Base-by-base conservation (phyloP, 2,888 invertebrate genomes). In the Ptilodon capucinus region DNA sequence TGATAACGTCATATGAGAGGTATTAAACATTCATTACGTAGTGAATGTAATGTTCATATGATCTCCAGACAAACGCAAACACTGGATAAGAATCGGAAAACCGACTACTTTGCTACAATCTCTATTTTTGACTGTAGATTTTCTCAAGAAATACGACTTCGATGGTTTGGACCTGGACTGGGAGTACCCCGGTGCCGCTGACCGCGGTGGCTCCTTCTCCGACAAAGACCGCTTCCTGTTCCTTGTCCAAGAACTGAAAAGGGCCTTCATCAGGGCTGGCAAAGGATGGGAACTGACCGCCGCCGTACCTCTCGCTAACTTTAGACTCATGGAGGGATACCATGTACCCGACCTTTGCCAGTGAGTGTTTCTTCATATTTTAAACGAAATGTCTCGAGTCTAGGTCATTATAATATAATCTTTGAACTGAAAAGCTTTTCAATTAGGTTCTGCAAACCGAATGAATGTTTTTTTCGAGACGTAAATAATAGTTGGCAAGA, bases 161-260 rank as follows among this genome's bases (percentile, higher is more conserved):
- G 97, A 97, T 71, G 97, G 97, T 0, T 94, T 97, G 69, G 97
- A 97, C 74, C 90, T 97, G 67, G 97, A 97, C 74, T 97, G 97
- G 97, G 97, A 97, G 81, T 97, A 97, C 76, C 97, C 97, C 1
- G 97, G 95, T 0, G 97, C 97, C 0, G 93, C 96, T 0, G 97
- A 97, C 80, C 93, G 97, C 23, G 96, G 96, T 6, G 97, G 97
- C 30, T 94, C 93, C 46, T 97, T 93, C 81, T 93, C 95, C 9
- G 97, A 97, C 81, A 97, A 97, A 80, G 95, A 97, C 67, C 92
- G 93, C 52, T 97, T 97, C 86, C 92, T 95, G 32, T 96, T 93
- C 75, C 94, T 96, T 57, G 96, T 97, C 0, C 94, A 97, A 74
- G 97, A 97, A 79, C 71, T 97, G 58, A 91, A 94, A 55, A 91